phyloP scores from a whole-genome alignment of 1,140 invertebrate genomes.

The Whitmania pigra region DNA sequence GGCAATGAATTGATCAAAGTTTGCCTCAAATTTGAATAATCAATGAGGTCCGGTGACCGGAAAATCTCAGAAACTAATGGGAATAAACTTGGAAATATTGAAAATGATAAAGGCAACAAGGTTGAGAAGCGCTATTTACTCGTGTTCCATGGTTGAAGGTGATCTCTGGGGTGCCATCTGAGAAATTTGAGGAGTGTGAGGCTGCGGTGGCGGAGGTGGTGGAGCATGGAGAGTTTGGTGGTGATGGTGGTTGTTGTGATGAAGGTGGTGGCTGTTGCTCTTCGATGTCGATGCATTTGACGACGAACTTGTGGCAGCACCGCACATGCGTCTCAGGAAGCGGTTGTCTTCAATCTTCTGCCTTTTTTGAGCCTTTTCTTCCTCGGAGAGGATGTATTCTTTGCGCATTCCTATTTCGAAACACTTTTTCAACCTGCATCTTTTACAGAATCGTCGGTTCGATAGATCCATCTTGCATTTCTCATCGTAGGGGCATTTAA shows the following conservation, averaged over 20 bases:
- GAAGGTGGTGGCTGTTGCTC: neutral
- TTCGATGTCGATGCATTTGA: neutral
- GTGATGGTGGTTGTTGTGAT: constrained; percentile 2
- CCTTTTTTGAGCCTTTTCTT: constrained; percentile 19
- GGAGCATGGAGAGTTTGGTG: neutral
- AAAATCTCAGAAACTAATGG: too few species aligned
- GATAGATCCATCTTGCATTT: constrained; percentile 84
- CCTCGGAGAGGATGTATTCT: constrained; percentile 86
- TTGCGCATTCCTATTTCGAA: constrained; percentile 86
- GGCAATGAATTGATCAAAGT: too few species aligned
- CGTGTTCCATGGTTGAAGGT: constrained; percentile 5
- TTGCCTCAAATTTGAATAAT: too few species aligned
- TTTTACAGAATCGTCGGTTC: constrained; percentile 82
- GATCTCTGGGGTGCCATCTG: neutral
- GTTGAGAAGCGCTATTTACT: neutral
- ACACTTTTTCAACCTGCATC: constrained; percentile 85
- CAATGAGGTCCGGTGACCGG: too few species aligned
- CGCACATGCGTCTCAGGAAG: constrained; percentile 7
- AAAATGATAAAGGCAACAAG: too few species aligned
- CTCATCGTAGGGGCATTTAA: constrained; percentile 81
- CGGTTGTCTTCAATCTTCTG: constrained; percentile 20
- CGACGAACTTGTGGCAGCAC: neutral
- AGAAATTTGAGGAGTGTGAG: constrained; percentile 1
- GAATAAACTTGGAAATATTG: too few species aligned
- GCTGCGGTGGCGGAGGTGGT: neutral